Evolutionary conservation across 2,888 invertebrate species (phyloP).

Genomic region (Candidula unifasciata): DNA sequence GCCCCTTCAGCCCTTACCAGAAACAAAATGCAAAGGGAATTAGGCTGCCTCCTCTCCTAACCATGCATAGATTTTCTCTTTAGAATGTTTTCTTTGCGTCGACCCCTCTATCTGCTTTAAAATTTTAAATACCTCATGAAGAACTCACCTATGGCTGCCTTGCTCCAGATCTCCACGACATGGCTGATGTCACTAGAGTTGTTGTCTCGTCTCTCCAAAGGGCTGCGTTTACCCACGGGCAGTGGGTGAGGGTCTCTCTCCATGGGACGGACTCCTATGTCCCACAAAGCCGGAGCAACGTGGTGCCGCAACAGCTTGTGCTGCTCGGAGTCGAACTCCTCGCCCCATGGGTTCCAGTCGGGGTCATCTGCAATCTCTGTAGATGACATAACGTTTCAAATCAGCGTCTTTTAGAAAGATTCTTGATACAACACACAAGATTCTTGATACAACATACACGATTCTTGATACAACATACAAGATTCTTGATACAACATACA

Average conservation of each 20-base stretch:
- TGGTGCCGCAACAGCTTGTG: conserved; percentile 59
- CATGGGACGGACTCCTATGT: conserved; percentile 60
- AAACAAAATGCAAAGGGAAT: too few relatives aligned
- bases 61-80: too few relatives aligned
- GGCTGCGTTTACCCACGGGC: conserved; percentile 53
- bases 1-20: too few relatives aligned
- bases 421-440: too few relatives aligned
- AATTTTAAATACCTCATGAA: too few relatives aligned
- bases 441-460: too few relatives aligned
- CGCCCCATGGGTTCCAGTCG: conserved; percentile 75
- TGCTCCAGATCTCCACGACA: conserved; percentile 70
- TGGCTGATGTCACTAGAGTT: conserved; percentile 46
- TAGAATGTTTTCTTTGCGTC: too few relatives aligned
- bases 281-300: conserved; percentile 60
- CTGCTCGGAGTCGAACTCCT: conserved; percentile 69
- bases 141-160: conserved; percentile 70
- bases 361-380: conserved; percentile 63
- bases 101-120: too few relatives aligned
- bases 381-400: conserved; percentile 26
- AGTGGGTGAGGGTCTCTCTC: conserved; percentile 10
- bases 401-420: too few relatives aligned
- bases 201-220: conserved; percentile 44
- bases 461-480: too few relatives aligned
- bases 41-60: too few relatives aligned
- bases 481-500: too few relatives aligned